These are phyloP conservation scores for Rhyacophila brunnea DNA, from an alignment of 1,140 invertebrate genomes.

Conservation along the genomic window DNA sequence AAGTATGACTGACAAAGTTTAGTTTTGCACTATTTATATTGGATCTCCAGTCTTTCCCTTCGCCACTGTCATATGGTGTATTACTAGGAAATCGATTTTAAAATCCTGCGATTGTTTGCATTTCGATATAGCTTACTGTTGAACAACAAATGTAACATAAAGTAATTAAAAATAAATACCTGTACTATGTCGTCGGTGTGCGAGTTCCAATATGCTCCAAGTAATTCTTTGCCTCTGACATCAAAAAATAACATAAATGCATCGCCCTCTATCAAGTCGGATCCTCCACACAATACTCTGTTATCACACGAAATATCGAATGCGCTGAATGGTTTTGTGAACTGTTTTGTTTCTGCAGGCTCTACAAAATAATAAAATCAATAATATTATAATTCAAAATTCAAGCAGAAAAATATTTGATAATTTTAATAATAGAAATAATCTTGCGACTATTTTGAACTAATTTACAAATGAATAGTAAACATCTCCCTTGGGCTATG, in stretches of 20 bases:
- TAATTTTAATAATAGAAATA: not conserved
- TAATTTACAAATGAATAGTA: no score
- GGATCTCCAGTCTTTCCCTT: no score
- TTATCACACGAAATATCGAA: constrained; percentile 77
- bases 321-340: constrained; percentile 51
- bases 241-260: constrained; percentile 85
- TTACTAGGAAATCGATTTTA: no score
- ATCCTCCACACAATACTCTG: constrained; percentile 73
- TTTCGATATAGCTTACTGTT: no score
- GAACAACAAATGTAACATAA: no score
- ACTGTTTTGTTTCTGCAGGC: constrained; percentile 29
- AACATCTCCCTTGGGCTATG: no score
- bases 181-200: constrained; percentile 83
- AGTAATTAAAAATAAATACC: no score
- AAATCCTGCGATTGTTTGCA: no score
- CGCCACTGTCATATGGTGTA: no score
- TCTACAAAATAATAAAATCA: constrained; percentile 37
- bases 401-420: no score
- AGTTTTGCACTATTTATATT: no score
- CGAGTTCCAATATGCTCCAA: constrained; percentile 85
- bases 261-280: constrained; percentile 68
- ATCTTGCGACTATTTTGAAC: not conserved
- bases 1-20: no score
- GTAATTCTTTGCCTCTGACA: constrained; percentile 60
- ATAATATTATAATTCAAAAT: constrained; percentile 20